Conservation (phyloP, 2,113 vertebrate species). For the Colius striatus region DNA sequence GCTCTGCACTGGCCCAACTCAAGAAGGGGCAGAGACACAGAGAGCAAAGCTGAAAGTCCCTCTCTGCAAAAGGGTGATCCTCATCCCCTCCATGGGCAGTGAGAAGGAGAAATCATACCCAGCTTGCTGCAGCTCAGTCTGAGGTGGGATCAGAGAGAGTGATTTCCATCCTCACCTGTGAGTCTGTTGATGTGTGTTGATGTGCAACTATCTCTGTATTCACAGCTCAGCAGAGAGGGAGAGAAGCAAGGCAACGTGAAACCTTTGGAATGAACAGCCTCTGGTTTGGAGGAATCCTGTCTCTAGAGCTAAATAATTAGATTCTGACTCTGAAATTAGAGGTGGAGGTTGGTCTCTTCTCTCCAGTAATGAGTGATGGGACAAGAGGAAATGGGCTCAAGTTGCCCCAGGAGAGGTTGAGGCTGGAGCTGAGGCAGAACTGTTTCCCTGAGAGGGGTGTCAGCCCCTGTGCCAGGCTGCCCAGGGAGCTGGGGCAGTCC, state of each 20-base stretch:
- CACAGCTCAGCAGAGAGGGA: neutral
- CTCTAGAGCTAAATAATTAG: neutral
- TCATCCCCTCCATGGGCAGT: neutral
- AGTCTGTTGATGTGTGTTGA: too few relatives aligned
- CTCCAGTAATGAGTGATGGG: too few relatives aligned
- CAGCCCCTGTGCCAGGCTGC: too few relatives aligned
- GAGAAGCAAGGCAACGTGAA: neutral
- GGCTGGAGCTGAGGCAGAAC: too few relatives aligned
- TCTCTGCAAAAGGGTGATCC: neutral
- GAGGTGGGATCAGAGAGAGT: neutral
- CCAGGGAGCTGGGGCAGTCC: too few relatives aligned
- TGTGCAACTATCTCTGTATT: rapidly evolving
- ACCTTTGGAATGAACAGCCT: neutral
- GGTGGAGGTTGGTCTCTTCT: too few relatives aligned
- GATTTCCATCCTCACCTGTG: neutral
- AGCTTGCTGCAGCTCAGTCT: neutral
- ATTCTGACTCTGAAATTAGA: too few relatives aligned
- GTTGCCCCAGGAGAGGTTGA: too few relatives aligned
- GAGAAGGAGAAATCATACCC: neutral
- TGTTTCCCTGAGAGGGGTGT: too few relatives aligned
- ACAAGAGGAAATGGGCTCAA: too few relatives aligned
- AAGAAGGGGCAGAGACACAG: neutral
- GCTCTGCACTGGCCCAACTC: neutral
- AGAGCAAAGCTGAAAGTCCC: neutral
- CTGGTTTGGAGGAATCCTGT: neutral